A percentile compares a stretch with the other conserved stretches of the same genome.
Evolutionary conservation across 2,888 invertebrate species (phyloP).

Genomic region (Doris montereyensis): DNA sequence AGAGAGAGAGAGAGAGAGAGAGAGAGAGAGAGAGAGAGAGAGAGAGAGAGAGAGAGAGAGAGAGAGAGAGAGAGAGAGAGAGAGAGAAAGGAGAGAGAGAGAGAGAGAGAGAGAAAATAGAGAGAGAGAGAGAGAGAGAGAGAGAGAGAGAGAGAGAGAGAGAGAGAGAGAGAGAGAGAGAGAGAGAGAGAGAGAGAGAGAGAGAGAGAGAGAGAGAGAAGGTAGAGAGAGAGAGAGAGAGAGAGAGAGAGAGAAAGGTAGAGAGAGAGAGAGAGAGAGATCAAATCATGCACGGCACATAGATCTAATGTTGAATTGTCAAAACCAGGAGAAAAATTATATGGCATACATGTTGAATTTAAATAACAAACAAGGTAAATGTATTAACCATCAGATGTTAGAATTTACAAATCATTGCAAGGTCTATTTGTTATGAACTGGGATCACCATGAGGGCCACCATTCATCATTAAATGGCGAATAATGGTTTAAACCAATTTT

Average conservation of each 20-base stretch:
- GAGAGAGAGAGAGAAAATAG: not conserved
- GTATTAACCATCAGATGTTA: no score
- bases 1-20: constrained; percentile 23
- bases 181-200: constrained; percentile 8
- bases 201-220: constrained; percentile 14
- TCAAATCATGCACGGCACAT: no score
- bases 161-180: not conserved
- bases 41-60: not conserved
- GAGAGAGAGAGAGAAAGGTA: not conserved
- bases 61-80: not conserved
- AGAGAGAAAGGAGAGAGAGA: constrained; percentile 12
- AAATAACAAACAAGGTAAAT: no score
- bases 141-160: not conserved
- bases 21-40: constrained; percentile 26
- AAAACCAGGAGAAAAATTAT: not conserved
- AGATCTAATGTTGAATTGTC: no score
- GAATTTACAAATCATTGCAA: no score
- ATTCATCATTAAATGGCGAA: no score
- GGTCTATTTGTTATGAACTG: no score
- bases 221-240: not conserved
- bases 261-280: no score
- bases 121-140: constrained; percentile 8
- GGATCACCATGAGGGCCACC: no score
- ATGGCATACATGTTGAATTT: not conserved
- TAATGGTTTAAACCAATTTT: no score